Conservation (phyloP, 2,113 vertebrate species). For the Siphamia tubifer region DNA sequence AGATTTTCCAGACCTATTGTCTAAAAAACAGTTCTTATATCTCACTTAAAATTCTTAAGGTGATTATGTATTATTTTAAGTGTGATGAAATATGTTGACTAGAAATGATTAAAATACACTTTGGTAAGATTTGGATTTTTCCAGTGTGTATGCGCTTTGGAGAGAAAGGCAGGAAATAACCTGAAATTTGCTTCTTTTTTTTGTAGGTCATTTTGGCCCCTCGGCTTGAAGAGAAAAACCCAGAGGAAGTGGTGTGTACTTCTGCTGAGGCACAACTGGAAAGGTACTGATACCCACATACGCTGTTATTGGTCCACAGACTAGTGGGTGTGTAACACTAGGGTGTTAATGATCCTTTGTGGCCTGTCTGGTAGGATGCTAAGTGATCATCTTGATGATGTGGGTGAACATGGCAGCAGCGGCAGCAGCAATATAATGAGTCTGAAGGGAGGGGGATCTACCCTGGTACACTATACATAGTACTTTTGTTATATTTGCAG, state of each 20-base stretch:
- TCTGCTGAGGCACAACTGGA: conserved; percentile 18
- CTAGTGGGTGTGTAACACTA: conserved; percentile 25
- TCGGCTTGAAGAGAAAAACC: conserved; percentile 25
- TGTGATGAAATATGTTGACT: too few species aligned
- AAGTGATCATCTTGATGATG: neutral
- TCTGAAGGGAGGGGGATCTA: neutral
- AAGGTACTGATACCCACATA: conserved; percentile 48
- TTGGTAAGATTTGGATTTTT: too few species aligned
- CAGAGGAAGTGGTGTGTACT: conserved; percentile 16
- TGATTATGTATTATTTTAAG: too few species aligned
- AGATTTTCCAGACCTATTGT: too few species aligned
- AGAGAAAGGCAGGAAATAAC: neutral
- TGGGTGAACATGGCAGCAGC: conserved; percentile 20
- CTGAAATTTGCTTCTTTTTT: conserved; percentile 2
- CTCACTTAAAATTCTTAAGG: too few species aligned
- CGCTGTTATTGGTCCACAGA: conserved; percentile 11
- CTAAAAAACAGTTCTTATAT: too few species aligned
- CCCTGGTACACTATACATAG: conserved; percentile 3
- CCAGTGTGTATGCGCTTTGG: neutral
- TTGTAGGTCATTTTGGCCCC: conserved; percentile 66
- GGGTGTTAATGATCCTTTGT: conserved; percentile 26
- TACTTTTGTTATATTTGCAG: conserved; percentile 11
- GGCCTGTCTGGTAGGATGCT: conserved; percentile 9
- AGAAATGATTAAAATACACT: too few species aligned
- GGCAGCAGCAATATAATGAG: conserved; percentile 21